phyloP scores from a whole-genome alignment of 2,797 vertebrate species.

The Sebastolobus alascanus region DNA sequence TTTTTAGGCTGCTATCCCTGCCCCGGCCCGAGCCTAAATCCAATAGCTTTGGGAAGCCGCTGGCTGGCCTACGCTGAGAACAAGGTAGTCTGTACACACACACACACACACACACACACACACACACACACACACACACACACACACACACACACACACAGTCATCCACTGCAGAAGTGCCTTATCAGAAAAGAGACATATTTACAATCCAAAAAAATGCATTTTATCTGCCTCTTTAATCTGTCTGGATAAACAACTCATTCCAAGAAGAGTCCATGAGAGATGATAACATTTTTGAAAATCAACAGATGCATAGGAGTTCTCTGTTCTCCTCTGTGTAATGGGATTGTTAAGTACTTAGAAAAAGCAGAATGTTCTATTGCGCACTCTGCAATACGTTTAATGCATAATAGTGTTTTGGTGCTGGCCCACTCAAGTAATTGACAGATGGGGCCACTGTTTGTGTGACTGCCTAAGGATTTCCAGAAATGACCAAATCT shows the following conservation, averaged over 20 bases:
- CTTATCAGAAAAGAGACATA: conserved; percentile 68
- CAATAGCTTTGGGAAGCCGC: conserved; percentile 94
- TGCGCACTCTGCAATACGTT: conserved; percentile 61
- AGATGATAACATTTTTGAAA: conserved; percentile 78
- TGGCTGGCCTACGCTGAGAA: conserved; percentile 99
- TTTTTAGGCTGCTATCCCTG: conserved; percentile 96
- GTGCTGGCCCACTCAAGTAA: conserved; percentile 70
- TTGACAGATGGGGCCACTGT: conserved; percentile 81
- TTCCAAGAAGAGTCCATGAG: conserved; percentile 73
- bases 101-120: conserved; percentile 28
- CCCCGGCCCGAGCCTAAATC: conserved; percentile 97
- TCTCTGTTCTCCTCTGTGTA: conserved; percentile 60
- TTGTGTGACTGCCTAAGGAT: conserved; percentile 71
- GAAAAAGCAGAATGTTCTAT: conserved; percentile 62
- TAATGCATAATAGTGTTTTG: conserved; percentile 75
- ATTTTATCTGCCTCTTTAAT: conserved; percentile 74
- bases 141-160: conserved; percentile 20
- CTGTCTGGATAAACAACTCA: conserved; percentile 75
- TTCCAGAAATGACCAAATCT: conserved; percentile 68
- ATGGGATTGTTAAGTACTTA: conserved; percentile 79
- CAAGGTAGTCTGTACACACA: conserved; percentile 87
- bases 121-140: conserved; percentile 22
- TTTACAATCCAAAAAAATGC: conserved; percentile 72
- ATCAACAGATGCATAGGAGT: conserved; percentile 71
- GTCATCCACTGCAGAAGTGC: conserved; percentile 36